These are phyloP conservation scores for Brenthis daphne DNA, from an alignment of 2,888 invertebrate species.

Conservation along the genomic window DNA sequence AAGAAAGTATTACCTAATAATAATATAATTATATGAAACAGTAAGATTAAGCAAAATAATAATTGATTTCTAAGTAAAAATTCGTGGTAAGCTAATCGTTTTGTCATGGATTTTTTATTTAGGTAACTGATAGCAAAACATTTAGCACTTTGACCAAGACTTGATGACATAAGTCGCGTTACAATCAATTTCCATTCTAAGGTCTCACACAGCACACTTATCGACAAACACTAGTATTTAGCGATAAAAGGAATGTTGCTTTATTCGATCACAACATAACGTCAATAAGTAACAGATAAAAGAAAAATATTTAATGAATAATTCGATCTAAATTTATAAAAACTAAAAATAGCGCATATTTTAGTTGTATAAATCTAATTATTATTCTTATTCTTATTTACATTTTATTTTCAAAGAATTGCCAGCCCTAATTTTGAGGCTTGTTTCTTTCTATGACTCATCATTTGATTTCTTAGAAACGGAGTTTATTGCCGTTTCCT, in stretches of 20 bases:
- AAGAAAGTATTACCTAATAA: not conserved
- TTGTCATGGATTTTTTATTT: not conserved
- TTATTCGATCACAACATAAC: not conserved
- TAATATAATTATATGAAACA: not conserved
- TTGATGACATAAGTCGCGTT: not conserved
- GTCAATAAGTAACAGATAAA: no score
- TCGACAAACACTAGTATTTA: no score
- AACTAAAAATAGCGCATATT: no score
- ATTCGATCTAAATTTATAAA: no score
- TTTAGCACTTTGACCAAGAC: constrained; percentile 7
- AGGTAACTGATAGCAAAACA: not conserved
- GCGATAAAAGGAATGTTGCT: no score
- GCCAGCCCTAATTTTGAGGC: constrained; percentile 46
- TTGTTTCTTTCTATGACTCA: constrained; percentile 46
- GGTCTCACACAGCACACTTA: no score
- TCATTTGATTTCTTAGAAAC: constrained; percentile 61
- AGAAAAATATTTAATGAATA: no score
- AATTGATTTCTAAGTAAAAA: constrained; percentile 12
- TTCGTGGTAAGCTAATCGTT: constrained; percentile 1
- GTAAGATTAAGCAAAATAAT: not conserved
- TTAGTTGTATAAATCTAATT: not conserved
- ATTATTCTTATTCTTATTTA: not conserved
- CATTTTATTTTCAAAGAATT: constrained; percentile 32
- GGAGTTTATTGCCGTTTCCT: constrained; percentile 65
- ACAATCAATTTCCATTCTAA: not conserved